Conservation (phyloP, 2,113 vertebrate genomes). For the Paraplagusia blochii region DNA sequence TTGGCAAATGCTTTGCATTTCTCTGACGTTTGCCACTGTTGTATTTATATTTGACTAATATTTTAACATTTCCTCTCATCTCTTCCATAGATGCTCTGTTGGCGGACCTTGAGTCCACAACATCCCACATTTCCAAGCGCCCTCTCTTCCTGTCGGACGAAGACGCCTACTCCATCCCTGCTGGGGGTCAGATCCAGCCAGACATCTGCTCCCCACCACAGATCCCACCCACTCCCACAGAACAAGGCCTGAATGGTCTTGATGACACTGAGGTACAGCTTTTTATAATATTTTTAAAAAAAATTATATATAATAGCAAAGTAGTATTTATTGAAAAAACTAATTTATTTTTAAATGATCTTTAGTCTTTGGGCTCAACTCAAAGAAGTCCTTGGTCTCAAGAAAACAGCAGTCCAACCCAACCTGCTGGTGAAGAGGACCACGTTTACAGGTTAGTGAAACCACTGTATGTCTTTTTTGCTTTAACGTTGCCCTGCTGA, state of each 20-base stretch:
- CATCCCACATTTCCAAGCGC: constrained; percentile 91
- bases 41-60: background rate
- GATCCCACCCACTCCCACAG: constrained; percentile 78
- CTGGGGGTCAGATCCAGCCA: constrained; percentile 81
- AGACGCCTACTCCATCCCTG: constrained; percentile 85
- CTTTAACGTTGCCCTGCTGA: background rate
- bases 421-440: constrained; percentile 81
- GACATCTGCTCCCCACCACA: constrained; percentile 81
- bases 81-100: constrained; percentile 84
- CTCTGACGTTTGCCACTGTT: background rate
- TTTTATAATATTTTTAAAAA: background rate
- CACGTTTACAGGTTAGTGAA: constrained; percentile 89
- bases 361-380: constrained; percentile 65
- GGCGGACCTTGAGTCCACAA: constrained; percentile 95
- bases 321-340: no score
- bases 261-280: constrained; percentile 82
- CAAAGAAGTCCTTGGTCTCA: constrained; percentile 74
- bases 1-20: background rate
- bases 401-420: constrained; percentile 73
- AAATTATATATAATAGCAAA: no score
- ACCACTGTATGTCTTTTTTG: background rate
- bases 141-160: constrained; percentile 89
- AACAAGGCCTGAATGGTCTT: constrained; percentile 84
- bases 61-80: constrained; percentile 8
- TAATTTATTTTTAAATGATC: background rate